Evolutionary conservation across 2,888 invertebrate genomes (phyloP), one percentile per base, ranked within the genome.

Genomic region (Eristalinus aeneus): DNA sequence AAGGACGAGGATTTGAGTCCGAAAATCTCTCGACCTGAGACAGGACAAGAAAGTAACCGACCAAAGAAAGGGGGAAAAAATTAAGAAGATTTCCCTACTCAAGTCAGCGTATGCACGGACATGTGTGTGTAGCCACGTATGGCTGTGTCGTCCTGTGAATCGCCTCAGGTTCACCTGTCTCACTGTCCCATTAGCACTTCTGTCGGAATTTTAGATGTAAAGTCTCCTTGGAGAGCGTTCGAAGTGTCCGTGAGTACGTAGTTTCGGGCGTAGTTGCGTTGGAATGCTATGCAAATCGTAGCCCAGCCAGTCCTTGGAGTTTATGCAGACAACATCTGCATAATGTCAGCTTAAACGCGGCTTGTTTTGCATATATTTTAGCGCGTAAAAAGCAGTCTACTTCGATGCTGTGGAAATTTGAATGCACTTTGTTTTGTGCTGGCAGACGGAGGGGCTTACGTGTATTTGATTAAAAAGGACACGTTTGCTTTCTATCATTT

Each of bases 121-220:
- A 8, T 8, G 16, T 8, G 46, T 2, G 1, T 12, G 36, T 22
- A 6, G 9, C 11, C 20, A 64, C 60, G 16, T 10, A 9, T 16
- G 34, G 64, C 10, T 20, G 64, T 34, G 34, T 22, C 36, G 46
- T 46, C 46, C 16, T 46, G 46, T 46, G 16, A 16, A n/a, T 46
- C 31, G 36, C 58, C 56, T 23, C 10, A 58, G 75, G 75, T 73
- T 81, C 72, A 86, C 85, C 85, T 86, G 85, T 77, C 46, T 81
- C 81, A 68, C 54, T 84, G 68, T 64, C 75, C 81, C 85, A 86
- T 86, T 86, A 86, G 85, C 85, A 86, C 85, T 77, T 86, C 85
- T 82, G 73, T 81, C 73, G 54, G 85, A 81, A 86, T 86, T 81
- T 86, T 54, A 74, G 63, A 86, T 86, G 54, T 31, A 68, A 64